Percentiles rank a stretch among this genome's conserved stretches.
Conservation (phyloP, 1,140 invertebrate genomes). For the Tetramorium simillimum region DNA sequence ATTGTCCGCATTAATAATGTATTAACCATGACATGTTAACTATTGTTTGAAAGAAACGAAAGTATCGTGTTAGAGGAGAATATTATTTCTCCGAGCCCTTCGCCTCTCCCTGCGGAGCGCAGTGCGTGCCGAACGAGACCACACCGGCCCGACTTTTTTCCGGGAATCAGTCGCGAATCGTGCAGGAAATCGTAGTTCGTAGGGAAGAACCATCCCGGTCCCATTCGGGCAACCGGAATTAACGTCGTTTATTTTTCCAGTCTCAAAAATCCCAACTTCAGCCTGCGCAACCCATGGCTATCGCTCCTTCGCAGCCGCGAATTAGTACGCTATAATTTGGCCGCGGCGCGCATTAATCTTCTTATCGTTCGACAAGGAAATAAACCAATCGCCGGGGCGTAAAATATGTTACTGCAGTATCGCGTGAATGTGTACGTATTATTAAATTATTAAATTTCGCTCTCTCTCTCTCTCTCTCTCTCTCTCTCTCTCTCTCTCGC, state of each 20-base stretch:
- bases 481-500: no score
- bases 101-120: not conserved
- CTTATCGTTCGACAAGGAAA: slow-evolving; percentile 36
- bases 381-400: slow-evolving; percentile 9
- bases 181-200: slow-evolving; percentile 66
- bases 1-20: not conserved
- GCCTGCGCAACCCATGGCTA: not conserved
- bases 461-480: no score
- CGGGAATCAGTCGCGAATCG: slow-evolving; percentile 59
- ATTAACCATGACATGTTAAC: not conserved
- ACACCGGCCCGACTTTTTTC: slow-evolving; percentile 38
- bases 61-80: not conserved
- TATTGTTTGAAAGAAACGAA: not conserved
- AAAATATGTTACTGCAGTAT: not conserved
- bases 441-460: slow-evolving; percentile 16
- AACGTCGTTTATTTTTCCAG: slow-evolving; percentile 28
- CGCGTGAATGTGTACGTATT: slow-evolving; percentile 1
- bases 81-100: not conserved
- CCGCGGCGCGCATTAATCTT: slow-evolving; percentile 16
- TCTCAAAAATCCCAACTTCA: slow-evolving; percentile 33
- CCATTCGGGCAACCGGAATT: slow-evolving; percentile 16
- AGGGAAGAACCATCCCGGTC: not conserved
- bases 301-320: slow-evolving; percentile 17
- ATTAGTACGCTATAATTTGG: slow-evolving; percentile 44
- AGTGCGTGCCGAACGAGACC: slow-evolving; percentile 38